Evolutionary conservation across 1,140 invertebrate genomes (phyloP), one percentile per base, ranked within the genome.

Genomic region (Eupristina koningsbergeri): DNA sequence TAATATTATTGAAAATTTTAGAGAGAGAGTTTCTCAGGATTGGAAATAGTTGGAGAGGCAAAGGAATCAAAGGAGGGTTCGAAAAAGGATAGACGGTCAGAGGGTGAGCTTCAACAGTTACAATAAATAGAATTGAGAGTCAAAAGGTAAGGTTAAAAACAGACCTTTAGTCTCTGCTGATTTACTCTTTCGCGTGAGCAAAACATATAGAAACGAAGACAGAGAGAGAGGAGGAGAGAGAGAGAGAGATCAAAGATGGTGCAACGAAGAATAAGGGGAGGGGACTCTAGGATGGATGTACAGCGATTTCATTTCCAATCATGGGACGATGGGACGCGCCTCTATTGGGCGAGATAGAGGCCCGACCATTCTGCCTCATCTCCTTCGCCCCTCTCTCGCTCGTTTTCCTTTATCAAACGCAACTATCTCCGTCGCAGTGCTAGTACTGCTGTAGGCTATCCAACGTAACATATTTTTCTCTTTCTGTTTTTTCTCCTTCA

Each of bases 241-340:
- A 82, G 86, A 82, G 86, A 76, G 85, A 80, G 31, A 81, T 75
- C 75, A 77, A 75, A 84, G 67, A 85, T 84, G 78, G 45, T 41
- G 84, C 80, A 85, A 88, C 71, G 86, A 83, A 85, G 83, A 87
- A 77, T 69, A 50, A 78, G 80, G 45, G 13, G 41, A 80, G 53
- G 47, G 19, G 45, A 29, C 39, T 45, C 13, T 85, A 89, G 90
- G 89, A 90, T 91, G 91, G 91, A 92, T 92, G 92, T 92, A 91
- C 91, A 91, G 91, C 91, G 91, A 92, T 92, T 92, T 92, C 91
- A 91, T 92, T 92, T 92, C 91, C 91, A 92, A 92, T 92, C 91
- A 92, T 92, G 91, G 90, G 91, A 92, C 91, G 91, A 91, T 91
- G 91, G 90, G 91, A 91, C 89, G 91, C 91, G 91, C 91, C 90